These are phyloP conservation scores for Parnassius smintheus DNA, from an alignment of 2,888 invertebrate genomes.

Conservation along the genomic window DNA sequence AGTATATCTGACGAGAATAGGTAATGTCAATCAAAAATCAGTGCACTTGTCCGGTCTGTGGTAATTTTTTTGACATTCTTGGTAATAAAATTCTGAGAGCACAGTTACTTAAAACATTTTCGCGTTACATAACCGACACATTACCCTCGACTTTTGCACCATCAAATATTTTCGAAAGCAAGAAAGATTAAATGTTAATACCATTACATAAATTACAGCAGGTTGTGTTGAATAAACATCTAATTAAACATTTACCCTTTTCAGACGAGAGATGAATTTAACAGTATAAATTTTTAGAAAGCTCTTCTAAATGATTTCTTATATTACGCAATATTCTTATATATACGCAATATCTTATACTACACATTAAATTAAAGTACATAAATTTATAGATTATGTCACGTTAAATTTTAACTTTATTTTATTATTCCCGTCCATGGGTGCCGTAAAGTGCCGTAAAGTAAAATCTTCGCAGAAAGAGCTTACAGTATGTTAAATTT, in stretches of 20 bases:
- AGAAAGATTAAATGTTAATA: conserved; percentile 31
- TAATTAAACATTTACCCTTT: background rate
- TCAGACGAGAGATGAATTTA: background rate
- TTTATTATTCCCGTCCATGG: too few relatives aligned
- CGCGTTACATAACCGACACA: conserved; percentile 19
- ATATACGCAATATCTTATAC: too few relatives aligned
- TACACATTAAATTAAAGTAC: too few relatives aligned
- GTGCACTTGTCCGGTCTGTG: conserved; percentile 7
- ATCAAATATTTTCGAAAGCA: conserved; percentile 30
- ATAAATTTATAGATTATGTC: too few relatives aligned
- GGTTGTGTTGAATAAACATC: conserved; percentile 7
- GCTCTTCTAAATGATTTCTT: too few relatives aligned
- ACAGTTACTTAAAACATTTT: conserved; percentile 25
- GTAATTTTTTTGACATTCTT: conserved; percentile 30
- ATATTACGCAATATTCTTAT: too few relatives aligned
- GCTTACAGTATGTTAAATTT: too few relatives aligned
- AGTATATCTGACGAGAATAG: background rate
- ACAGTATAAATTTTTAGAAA: too few relatives aligned
- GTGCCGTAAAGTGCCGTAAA: too few relatives aligned
- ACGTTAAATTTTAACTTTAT: too few relatives aligned
- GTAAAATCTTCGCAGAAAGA: too few relatives aligned
- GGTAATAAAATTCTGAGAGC: conserved; percentile 26
- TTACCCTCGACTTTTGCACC: conserved; percentile 27
- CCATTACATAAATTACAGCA: conserved; percentile 29
- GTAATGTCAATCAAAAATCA: conserved; percentile 8